Evolutionary conservation across 2,888 invertebrate species (phyloP), one percentile per base, ranked within the genome.

Genomic region (Drosophila colorata): DNA sequence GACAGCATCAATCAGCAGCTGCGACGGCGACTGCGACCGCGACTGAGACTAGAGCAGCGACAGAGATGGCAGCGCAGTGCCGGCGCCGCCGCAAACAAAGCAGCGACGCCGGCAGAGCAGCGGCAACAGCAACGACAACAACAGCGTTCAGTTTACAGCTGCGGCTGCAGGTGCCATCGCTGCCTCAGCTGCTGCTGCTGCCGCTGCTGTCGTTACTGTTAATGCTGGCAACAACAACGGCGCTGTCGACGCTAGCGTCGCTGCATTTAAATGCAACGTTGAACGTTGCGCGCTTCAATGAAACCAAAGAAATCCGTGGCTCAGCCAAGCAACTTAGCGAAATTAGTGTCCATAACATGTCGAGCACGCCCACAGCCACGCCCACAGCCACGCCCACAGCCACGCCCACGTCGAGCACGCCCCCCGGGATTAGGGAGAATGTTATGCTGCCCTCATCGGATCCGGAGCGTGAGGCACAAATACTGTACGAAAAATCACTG

Each of bases 391-490:
- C n/a, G n/a, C n/a, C n/a, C n/a, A 74, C 72, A 37, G 66, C 57
- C 48, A 56, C 66, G 37, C 52, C 53, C 28, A 41, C 59, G 18
- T 23, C 33, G 13, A 57, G 65, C 31, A 58, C 75, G 33, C 59
- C 53, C 5, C 68, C 75, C 52, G 84, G 88, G 63, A 89, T 91
- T 64, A 87, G 92, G 47, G 92, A 92, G 80, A 91, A 91, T 55
- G 90, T 92, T 8, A 89, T 92, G 85, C 78, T 92, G 53, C 90
- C 92, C 35, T 91, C 91, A 23, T 78, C 80, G 25, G 92, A 92
- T 83, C 86, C 92, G 2, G 92, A 92, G 75, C 88, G 89, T 7
- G 92, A 92, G 74, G 92, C 92, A 0, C 91, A 91, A 73, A 84
- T 90, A 52, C 76, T 92, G 1, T 92, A 92, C 73, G 92, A 92